These are phyloP conservation scores for Aulostomus chinensis DNA, from an alignment of 2,797 vertebrate genomes.

Conservation along the genomic window DNA sequence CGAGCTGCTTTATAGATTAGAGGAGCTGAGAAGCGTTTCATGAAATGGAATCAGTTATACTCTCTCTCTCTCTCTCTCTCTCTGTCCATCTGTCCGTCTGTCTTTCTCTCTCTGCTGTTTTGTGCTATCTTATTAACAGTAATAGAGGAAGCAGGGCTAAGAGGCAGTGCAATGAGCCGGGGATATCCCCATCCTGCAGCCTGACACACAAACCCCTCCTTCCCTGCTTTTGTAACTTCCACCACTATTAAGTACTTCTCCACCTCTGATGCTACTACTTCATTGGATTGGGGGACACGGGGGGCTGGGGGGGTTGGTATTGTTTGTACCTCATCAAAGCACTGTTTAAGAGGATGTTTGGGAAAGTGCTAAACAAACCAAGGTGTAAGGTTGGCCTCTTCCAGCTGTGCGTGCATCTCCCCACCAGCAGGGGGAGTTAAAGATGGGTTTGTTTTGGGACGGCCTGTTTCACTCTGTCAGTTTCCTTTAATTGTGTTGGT, in stretches of 20 bases:
- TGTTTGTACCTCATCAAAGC: slow-evolving; percentile 30
- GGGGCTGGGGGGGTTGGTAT: no score
- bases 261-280: slow-evolving; percentile 37
- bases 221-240: slow-evolving; percentile 35
- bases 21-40: no score
- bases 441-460: slow-evolving; percentile 27
- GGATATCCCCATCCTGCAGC: slow-evolving; percentile 66
- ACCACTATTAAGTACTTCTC: slow-evolving; percentile 33
- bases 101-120: slow-evolving; percentile 2
- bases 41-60: not conserved
- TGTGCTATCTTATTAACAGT: slow-evolving; percentile 56
- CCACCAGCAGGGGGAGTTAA: slow-evolving; percentile 27
- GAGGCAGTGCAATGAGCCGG: slow-evolving; percentile 33
- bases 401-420: slow-evolving; percentile 7
- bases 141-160: slow-evolving; percentile 43
- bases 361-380: slow-evolving; percentile 19
- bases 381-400: slow-evolving; percentile 12
- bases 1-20: no score
- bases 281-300: slow-evolving; percentile 5
- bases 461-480: slow-evolving; percentile 42
- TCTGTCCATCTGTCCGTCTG: slow-evolving; percentile 1
- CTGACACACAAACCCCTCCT: slow-evolving; percentile 56
- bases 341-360: slow-evolving; percentile 22
- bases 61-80: not conserved
- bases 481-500: slow-evolving; percentile 74